Conservation (phyloP, 2,797 vertebrate species). For the Galagoides demidoff region DNA sequence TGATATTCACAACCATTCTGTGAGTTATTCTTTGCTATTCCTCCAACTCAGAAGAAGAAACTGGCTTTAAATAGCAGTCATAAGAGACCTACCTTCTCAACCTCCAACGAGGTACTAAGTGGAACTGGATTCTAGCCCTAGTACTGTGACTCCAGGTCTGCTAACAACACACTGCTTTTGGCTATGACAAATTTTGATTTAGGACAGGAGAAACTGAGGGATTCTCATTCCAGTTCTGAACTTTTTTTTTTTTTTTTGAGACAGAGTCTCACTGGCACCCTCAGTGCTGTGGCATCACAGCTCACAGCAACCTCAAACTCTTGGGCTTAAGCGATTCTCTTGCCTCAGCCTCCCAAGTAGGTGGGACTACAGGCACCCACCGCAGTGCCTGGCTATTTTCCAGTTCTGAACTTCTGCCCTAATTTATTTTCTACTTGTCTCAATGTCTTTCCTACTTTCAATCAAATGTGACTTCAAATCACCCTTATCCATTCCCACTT, state of each 20-base stretch:
- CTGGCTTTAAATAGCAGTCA: not conserved
- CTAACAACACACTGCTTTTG: not conserved
- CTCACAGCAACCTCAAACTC: no score
- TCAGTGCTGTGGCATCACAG: no score
- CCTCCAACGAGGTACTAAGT: fast-evolving
- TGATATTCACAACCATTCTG: not conserved
- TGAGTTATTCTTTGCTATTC: not conserved
- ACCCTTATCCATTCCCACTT: not conserved
- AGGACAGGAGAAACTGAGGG: not conserved
- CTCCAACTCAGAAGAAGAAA: not conserved
- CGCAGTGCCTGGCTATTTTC: not conserved
- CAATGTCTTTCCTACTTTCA: conserved; percentile 19
- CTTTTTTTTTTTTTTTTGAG: not conserved
- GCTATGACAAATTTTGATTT: not conserved
- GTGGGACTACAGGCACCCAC: no score
- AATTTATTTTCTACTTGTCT: not conserved
- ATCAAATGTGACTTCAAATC: not conserved
- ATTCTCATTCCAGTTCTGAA: conserved; percentile 26
- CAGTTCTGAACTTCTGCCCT: conserved; percentile 8
- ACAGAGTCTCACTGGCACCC: no score
- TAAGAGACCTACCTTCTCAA: not conserved
- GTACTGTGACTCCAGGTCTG: not conserved
- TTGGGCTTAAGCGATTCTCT: no score
- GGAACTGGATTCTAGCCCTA: not conserved
- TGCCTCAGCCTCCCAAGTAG: no score